Evolutionary conservation across 2,888 invertebrate species (phyloP).

Genomic region (Allophyes oxyacanthae): DNA sequence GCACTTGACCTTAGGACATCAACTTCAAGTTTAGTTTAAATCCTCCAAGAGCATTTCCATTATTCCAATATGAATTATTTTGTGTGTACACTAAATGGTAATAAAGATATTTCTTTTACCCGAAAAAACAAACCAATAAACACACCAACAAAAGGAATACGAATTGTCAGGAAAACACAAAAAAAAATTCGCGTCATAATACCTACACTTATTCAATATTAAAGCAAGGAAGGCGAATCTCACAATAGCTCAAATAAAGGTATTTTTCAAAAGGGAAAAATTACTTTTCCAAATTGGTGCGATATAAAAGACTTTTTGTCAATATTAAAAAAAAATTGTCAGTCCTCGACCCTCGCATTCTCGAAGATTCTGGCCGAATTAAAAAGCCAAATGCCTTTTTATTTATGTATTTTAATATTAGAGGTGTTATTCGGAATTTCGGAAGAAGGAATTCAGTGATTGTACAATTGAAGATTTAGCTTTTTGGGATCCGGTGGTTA

Average conservation of each 20-base stretch:
- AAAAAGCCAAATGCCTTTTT: conserved; percentile 52
- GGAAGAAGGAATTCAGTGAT: conserved; percentile 31
- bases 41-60: too few relatives aligned
- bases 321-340: conserved; percentile 59
- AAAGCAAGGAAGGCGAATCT: conserved; percentile 47
- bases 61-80: too few relatives aligned
- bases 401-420: conserved; percentile 54
- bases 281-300: conserved; percentile 62
- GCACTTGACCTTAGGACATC: too few relatives aligned
- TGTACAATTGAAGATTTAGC: conserved; percentile 25
- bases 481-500: conserved; percentile 15
- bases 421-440: conserved; percentile 46
- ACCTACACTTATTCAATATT: conserved; percentile 60
- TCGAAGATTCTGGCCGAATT: conserved; percentile 48
- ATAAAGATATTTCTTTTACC: too few relatives aligned
- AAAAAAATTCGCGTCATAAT: conserved; percentile 42
- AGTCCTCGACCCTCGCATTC: conserved; percentile 43
- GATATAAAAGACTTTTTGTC: conserved; percentile 62
- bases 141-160: conserved; percentile 25
- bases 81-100: too few relatives aligned
- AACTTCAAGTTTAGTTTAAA: too few relatives aligned
- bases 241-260: conserved; percentile 56
- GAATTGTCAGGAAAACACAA: too few relatives aligned
- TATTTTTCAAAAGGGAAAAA: conserved; percentile 60
- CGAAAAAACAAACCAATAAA: conserved; percentile 16